phyloP scores from a whole-genome alignment of 2,113 vertebrate species.

The Phalacrocorax aristotelis region DNA sequence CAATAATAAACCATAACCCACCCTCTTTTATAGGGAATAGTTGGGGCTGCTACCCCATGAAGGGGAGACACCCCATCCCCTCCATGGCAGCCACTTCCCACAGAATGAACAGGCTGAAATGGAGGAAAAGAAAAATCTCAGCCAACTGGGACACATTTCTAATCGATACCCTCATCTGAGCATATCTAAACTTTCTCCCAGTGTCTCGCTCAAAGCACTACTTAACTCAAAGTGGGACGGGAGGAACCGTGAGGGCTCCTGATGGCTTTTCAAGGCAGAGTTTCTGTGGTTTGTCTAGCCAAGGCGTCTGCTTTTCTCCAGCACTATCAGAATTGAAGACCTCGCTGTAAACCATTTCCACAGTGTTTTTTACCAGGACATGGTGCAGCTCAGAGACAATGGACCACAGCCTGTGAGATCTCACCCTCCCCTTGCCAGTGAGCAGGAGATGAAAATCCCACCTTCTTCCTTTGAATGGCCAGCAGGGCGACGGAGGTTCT shows the following conservation, averaged over 20 bases:
- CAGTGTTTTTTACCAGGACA: fast-evolving
- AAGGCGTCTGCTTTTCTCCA: background rate
- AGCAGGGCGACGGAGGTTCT: too few species aligned
- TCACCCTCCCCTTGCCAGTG: fast-evolving
- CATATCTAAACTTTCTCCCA: fast-evolving
- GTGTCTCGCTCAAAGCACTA: background rate
- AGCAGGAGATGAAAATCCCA: background rate
- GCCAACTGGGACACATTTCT: background rate
- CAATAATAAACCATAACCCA: background rate
- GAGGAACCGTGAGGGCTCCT: background rate
- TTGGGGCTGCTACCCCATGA: background rate
- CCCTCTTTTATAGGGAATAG: fast-evolving
- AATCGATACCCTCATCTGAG: background rate
- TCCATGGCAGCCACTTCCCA: background rate
- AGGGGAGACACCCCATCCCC: background rate
- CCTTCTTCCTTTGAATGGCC: fast-evolving
- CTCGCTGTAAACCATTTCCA: fast-evolving
- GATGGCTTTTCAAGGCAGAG: background rate
- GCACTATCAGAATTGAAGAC: background rate
- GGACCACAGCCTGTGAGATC: background rate
- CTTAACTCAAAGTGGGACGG: fast-evolving
- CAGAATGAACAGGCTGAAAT: background rate
- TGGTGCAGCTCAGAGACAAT: background rate
- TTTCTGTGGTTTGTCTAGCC: background rate
- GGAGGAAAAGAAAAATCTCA: background rate